Evolutionary conservation across 2,888 invertebrate species (phyloP).

Genomic region (Argyresthia goedartella): DNA sequence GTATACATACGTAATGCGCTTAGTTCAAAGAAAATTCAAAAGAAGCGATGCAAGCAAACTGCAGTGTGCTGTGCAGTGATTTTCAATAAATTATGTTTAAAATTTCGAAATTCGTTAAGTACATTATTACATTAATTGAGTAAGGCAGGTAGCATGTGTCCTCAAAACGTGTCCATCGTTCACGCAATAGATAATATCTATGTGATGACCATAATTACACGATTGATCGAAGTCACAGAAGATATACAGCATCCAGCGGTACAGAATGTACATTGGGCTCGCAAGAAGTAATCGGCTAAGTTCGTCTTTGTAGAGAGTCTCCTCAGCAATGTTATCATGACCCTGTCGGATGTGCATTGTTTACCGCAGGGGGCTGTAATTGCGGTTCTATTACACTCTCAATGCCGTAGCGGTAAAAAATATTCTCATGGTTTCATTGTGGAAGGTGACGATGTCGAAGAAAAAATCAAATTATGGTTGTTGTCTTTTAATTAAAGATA

Average conservation of each 20-base stretch:
- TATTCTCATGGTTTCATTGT: conserved; percentile 5
- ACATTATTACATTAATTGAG: too few species aligned
- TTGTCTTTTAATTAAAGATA: background rate
- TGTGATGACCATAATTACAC: conserved; percentile 4
- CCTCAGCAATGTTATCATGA: too few species aligned
- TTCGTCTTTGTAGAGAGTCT: too few species aligned
- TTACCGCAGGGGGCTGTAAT: background rate
- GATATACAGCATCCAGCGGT: background rate
- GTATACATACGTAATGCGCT: too few species aligned
- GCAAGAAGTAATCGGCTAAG: too few species aligned
- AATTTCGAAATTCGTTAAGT: too few species aligned
- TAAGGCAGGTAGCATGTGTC: background rate
- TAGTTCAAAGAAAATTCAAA: too few species aligned
- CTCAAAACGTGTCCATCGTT: conserved; percentile 2
- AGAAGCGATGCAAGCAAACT: too few species aligned
- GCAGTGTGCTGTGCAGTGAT: too few species aligned
- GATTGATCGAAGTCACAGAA: background rate
- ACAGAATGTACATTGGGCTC: too few species aligned
- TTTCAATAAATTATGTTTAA: too few species aligned
- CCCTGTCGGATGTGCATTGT: background rate
- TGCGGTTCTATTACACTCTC: too few species aligned
- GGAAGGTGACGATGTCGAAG: background rate
- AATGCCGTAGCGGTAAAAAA: background rate
- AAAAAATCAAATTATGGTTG: background rate
- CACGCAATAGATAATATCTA: background rate